A percentile compares a stretch with the other conserved stretches of the same genome.
phyloP scores from a whole-genome alignment of 2,888 invertebrate species.

The Eupithecia centaureata region DNA sequence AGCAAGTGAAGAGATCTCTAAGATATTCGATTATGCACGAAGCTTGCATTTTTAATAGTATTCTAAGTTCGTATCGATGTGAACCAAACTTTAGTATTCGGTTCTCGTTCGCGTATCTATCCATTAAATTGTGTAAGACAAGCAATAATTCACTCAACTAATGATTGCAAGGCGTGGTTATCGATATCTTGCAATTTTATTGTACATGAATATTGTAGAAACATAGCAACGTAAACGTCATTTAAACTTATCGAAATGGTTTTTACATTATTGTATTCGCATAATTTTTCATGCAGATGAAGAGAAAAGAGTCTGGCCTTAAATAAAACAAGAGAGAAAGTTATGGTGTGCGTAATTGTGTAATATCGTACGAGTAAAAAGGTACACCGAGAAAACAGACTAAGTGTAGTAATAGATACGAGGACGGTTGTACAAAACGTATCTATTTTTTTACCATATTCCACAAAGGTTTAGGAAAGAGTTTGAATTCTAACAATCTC shows the following conservation, averaged over 20 bases:
- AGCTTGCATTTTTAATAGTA: slow-evolving; percentile 12
- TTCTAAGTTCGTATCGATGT: not conserved
- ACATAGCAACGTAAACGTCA: not conserved
- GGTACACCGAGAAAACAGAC: not conserved
- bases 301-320: not conserved
- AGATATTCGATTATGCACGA: slow-evolving; percentile 14
- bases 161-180: not conserved
- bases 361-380: not conserved
- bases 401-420: not conserved
- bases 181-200: not conserved
- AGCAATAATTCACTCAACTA: not conserved
- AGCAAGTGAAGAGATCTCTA: slow-evolving; percentile 23
- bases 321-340: not conserved
- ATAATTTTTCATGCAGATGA: not conserved
- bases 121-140: not conserved
- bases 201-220: not conserved
- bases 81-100: slow-evolving; percentile 7
- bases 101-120: slow-evolving; percentile 1
- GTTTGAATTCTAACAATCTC: not conserved
- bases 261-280: not conserved
- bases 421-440: not conserved
- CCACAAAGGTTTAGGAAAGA: not conserved
- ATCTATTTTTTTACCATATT: not conserved
- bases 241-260: not conserved
- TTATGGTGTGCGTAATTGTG: not conserved